Conservation (phyloP, 2,113 vertebrate species). For the Bubalus kerabau region DNA sequence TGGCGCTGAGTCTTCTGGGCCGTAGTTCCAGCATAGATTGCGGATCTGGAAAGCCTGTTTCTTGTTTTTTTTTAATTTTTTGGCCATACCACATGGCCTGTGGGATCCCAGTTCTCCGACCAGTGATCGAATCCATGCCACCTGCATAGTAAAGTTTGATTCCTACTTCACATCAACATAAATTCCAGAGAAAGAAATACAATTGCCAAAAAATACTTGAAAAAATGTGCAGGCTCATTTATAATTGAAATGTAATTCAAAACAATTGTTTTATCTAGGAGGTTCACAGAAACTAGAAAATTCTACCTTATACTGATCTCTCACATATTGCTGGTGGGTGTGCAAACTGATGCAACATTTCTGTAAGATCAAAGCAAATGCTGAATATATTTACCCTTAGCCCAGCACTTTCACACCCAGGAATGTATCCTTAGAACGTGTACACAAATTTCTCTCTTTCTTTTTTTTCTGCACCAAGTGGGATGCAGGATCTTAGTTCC, state of each 20-base stretch:
- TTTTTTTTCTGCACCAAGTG: not conserved
- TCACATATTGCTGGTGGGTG: not conserved
- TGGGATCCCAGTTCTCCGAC: not conserved
- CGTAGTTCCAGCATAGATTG: rapidly evolving
- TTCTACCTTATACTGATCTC: not conserved
- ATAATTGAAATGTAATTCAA: not conserved
- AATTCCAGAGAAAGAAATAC: not conserved
- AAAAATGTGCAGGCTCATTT: not conserved
- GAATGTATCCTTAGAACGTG: not conserved
- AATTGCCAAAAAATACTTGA: not conserved
- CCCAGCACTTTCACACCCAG: not conserved
- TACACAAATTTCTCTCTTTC: not conserved
- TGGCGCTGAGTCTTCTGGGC: not conserved
- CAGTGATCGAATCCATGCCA: not conserved
- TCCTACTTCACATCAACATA: not conserved
- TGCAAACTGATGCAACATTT: not conserved
- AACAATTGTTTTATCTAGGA: not conserved
- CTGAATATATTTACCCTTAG: not conserved
- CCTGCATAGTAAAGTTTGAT: not conserved
- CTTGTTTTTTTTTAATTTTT: not conserved
- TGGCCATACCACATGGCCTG: not conserved
- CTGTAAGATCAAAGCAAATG: not conserved
- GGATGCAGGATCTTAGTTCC: not conserved
- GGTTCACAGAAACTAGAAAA: not conserved
- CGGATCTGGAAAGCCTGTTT: not conserved